Conservation (phyloP, 92 coral and sea anemone species). For the Chrysogorgia sp. region DNA sequence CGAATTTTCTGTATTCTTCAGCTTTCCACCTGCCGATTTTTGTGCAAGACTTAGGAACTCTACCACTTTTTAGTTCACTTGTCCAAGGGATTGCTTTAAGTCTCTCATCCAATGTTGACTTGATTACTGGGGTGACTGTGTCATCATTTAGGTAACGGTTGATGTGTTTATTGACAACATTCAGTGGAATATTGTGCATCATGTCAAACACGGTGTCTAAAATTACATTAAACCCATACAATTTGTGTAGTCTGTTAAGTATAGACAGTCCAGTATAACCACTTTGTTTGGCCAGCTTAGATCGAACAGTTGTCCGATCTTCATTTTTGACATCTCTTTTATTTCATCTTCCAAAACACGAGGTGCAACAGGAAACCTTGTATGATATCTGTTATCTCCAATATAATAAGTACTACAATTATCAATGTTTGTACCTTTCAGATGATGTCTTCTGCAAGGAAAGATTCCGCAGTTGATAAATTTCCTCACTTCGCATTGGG, state of each 20-base stretch:
- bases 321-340: slow-evolving; percentile 54
- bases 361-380: slow-evolving; percentile 54
- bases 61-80: slow-evolving; percentile 33
- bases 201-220: slow-evolving; percentile 65
- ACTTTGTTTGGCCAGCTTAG: slow-evolving; percentile 46
- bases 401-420: slow-evolving; percentile 57
- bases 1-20: slow-evolving; percentile 47
- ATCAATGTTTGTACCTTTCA: slow-evolving; percentile 44
- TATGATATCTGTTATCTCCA: slow-evolving; percentile 52
- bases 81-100: slow-evolving; percentile 62
- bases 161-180: slow-evolving; percentile 51
- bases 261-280: slow-evolving; percentile 65
- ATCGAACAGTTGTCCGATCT: slow-evolving; percentile 56
- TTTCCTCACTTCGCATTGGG: slow-evolving; percentile 67
- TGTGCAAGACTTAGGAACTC: slow-evolving; percentile 12
- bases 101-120: too few relatives aligned
- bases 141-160: slow-evolving; percentile 45
- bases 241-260: slow-evolving; percentile 60
- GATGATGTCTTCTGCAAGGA: slow-evolving; percentile 60
- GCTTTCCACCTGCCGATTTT: slow-evolving; percentile 33
- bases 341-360: slow-evolving; percentile 45
- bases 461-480: slow-evolving; percentile 57
- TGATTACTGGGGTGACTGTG: slow-evolving; percentile 43
- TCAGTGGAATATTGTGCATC: slow-evolving; percentile 53
- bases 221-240: slow-evolving; percentile 68